Evolutionary conservation across 2,888 invertebrate species (phyloP), one percentile per base, ranked within the genome.

Genomic region (Antheraea yamamai): DNA sequence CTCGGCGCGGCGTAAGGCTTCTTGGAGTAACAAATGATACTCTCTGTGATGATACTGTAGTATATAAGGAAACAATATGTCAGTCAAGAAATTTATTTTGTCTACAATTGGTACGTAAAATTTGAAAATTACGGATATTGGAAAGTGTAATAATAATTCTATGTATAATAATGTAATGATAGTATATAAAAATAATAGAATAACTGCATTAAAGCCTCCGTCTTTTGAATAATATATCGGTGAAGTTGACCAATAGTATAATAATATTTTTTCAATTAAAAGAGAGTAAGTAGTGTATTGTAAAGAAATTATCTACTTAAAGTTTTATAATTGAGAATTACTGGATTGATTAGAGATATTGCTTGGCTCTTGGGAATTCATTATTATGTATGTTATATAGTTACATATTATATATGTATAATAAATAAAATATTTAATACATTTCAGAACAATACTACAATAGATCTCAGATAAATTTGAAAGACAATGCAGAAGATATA

Each of bases 381-480:
- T 39, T 39, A 39, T 7, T 39, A 39, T 39, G 4, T 39, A 39
- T 4, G 2, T 39, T 39, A 39, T 39, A 4, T 39, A 39, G 2
- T 47, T 47, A 47, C 12, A 55, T 4, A 55, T 20, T 6, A 55
- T 55, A 6, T 55, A 55, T 55, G 7, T 7, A 55, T 66, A 30
- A 66, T 66, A 30, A 16, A 26, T 20, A 66, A 30, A 30, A 30
- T 30, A 16, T 30, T 30, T 4, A 66, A 16, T 66, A 26, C 14
- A 26, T 90, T 92, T 77, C 87, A 95, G 95, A 91, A 79, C 84
- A 87, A 66, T 92, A 88, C 80, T 92, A 87, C 79, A 86, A 87
- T 73, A 81, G 80, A 76, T 76, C 83, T 23, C 82, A 86, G 64
- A 77, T 90, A 64, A 81, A 82, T 64, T 73, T 91, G 30, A 85